Conservation (phyloP, 2,113 vertebrate genomes). For the Oenanthe oenanthe region DNA sequence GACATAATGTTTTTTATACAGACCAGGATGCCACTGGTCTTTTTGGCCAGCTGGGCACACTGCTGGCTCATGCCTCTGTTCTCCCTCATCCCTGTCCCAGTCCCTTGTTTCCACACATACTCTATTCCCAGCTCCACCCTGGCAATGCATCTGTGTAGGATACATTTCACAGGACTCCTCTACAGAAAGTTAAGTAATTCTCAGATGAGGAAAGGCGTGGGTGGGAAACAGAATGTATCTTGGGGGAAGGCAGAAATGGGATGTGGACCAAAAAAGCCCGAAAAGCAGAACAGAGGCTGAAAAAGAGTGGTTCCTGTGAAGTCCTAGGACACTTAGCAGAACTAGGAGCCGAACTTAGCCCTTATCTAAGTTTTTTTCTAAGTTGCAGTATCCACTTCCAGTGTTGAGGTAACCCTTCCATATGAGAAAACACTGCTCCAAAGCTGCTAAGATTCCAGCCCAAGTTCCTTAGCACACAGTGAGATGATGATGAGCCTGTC, state of each 20-base stretch:
- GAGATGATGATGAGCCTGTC: fast-evolving
- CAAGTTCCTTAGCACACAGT: not conserved
- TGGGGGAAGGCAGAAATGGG: conserved; percentile 17
- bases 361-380: not conserved
- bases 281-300: not conserved
- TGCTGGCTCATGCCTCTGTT: not conserved
- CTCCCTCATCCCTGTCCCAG: not conserved
- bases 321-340: not conserved
- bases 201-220: conserved; percentile 24
- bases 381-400: not conserved
- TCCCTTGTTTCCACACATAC: not conserved
- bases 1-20: not conserved
- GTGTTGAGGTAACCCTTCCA: not conserved
- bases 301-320: not conserved
- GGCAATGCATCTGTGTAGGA: conserved; percentile 34
- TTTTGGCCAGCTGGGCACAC: not conserved
- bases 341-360: not conserved
- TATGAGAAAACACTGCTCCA: not conserved
- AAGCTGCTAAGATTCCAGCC: not conserved
- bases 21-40: not conserved
- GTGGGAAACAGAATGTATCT: conserved; percentile 38
- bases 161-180: conserved; percentile 50
- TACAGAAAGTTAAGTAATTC: conserved; percentile 50
- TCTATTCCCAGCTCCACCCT: conserved; percentile 39
- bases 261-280: not conserved